A percentile compares a stretch with the other conserved stretches of the same genome.
These are phyloP conservation scores for Buathra laborator DNA, from an alignment of 2,888 invertebrate species.

Conservation along the genomic window DNA sequence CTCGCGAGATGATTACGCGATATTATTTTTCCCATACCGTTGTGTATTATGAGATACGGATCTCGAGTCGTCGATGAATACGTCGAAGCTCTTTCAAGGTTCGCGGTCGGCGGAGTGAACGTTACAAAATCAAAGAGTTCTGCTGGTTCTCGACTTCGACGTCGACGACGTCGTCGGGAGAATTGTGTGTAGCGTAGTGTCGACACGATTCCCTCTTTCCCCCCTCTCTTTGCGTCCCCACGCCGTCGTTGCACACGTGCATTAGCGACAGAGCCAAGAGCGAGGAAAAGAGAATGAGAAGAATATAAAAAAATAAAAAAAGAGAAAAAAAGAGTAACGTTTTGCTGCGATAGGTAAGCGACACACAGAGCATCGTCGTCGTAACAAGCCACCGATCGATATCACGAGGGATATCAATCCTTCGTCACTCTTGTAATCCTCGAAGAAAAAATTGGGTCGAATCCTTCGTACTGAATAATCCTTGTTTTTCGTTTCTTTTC, in stretches of 20 bases:
- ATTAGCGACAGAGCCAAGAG: conserved; percentile 36
- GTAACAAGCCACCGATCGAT: conserved; percentile 25
- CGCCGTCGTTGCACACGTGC: conserved; percentile 39
- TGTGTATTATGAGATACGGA: conserved; percentile 22
- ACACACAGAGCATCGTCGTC: conserved; percentile 5
- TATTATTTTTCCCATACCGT: conserved; percentile 23
- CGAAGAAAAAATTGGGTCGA: conserved; percentile 27
- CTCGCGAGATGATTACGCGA: conserved; percentile 3
- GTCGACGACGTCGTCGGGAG: conserved; percentile 32
- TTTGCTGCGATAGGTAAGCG: conserved; percentile 16
- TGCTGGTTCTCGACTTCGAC: background rate
- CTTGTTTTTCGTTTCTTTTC: background rate
- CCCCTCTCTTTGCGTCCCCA: background rate
- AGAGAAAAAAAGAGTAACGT: conserved; percentile 3
- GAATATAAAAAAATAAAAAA: conserved; percentile 13
- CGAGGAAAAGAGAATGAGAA: conserved; percentile 4
- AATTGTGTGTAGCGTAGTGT: conserved; percentile 18
- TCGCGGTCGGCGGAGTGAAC: conserved; percentile 20
- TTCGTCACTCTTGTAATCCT: background rate
- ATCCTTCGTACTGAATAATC: conserved; percentile 5
- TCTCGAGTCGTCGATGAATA: conserved; percentile 33
- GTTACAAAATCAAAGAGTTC: conserved; percentile 47
- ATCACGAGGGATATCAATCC: conserved; percentile 18
- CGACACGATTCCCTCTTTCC: conserved; percentile 53
- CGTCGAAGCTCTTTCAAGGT: conserved; percentile 40